phyloP scores from a whole-genome alignment of 2,113 vertebrate genomes.

The Sphyrna mokarran region DNA sequence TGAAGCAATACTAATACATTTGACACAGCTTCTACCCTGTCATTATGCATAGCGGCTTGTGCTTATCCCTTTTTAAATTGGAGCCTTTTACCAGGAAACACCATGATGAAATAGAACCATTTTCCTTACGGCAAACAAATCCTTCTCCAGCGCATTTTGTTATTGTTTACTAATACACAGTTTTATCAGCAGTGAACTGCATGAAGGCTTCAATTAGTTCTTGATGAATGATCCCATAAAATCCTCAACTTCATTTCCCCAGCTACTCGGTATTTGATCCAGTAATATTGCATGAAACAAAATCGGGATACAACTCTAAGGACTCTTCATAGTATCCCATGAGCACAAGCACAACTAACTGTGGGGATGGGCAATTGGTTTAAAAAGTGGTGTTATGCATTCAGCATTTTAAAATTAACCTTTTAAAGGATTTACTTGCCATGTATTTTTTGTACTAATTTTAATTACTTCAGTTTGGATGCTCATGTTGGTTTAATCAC shows the following conservation, averaged over 20 bases:
- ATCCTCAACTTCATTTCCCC: slow-evolving; percentile 87
- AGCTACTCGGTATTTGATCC: slow-evolving; percentile 82
- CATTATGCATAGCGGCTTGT: slow-evolving; percentile 67
- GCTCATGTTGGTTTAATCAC: neutral
- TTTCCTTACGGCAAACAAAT: slow-evolving; percentile 75
- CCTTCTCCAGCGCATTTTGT: slow-evolving; percentile 73
- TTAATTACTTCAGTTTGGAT: slow-evolving; percentile 7
- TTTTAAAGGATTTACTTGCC: slow-evolving; percentile 2
- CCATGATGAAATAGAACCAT: slow-evolving; percentile 69
- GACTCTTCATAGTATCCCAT: neutral
- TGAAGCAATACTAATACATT: slow-evolving; percentile 87
- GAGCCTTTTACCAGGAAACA: slow-evolving; percentile 68
- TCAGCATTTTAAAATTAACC: neutral
- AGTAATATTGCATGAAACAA: slow-evolving; percentile 78
- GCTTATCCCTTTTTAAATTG: slow-evolving; percentile 66
- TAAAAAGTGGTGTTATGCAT: neutral
- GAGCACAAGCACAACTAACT: neutral
- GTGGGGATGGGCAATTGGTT: neutral
- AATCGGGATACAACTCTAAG: slow-evolving; percentile 59
- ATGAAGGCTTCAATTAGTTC: slow-evolving; percentile 97
- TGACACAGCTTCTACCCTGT: slow-evolving; percentile 68
- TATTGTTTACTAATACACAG: slow-evolving; percentile 79
- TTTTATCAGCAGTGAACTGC: slow-evolving; percentile 92
- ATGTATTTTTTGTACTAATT: neutral
- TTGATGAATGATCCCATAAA: slow-evolving; percentile 97